phyloP scores from a whole-genome alignment of 2,113 vertebrate species.

The Clarias magur region DNA sequence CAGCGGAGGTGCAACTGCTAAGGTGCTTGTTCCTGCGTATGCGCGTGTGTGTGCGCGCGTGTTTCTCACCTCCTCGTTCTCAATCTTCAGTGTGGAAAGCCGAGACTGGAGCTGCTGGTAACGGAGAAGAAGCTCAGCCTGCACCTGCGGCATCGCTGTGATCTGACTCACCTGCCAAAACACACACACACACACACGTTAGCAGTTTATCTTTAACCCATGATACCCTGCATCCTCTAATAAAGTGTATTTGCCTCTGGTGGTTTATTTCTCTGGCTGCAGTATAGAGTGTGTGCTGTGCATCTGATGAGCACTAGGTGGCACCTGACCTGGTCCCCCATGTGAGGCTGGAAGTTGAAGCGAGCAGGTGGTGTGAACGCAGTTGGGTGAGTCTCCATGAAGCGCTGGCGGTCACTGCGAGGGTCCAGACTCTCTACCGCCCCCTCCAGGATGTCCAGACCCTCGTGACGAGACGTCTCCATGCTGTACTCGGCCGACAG shows the following conservation, averaged over 20 bases:
- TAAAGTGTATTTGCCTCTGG: background rate
- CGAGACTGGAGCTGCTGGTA: conserved; percentile 96
- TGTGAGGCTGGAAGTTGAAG: conserved; percentile 94
- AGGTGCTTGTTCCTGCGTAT: conserved; percentile 2
- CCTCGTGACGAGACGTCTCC: conserved; percentile 93
- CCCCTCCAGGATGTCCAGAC: conserved; percentile 96
- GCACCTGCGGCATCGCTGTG: conserved; percentile 90
- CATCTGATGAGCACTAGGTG: conserved; percentile 21
- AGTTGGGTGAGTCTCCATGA: conserved; percentile 94
- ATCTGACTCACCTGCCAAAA: conserved; percentile 87
- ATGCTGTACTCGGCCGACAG: conserved; percentile 97
- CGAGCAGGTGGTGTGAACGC: conserved; percentile 94
- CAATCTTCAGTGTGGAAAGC: conserved; percentile 91
- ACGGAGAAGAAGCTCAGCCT: conserved; percentile 90
- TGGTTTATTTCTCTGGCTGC: background rate
- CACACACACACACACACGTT: too few relatives aligned
- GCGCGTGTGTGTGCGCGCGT: conserved; percentile 13
- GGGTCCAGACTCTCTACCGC: conserved; percentile 96
- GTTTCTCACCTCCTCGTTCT: conserved; percentile 92
- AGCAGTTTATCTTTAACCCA: background rate
- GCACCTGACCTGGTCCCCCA: conserved; percentile 89
- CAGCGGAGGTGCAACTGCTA: conserved; percentile 83
- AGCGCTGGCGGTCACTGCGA: conserved; percentile 91
- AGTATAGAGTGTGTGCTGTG: background rate
- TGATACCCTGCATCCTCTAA: background rate